phyloP scores from a whole-genome alignment of 2,797 vertebrate genomes.

The Dryobates pubescens region DNA sequence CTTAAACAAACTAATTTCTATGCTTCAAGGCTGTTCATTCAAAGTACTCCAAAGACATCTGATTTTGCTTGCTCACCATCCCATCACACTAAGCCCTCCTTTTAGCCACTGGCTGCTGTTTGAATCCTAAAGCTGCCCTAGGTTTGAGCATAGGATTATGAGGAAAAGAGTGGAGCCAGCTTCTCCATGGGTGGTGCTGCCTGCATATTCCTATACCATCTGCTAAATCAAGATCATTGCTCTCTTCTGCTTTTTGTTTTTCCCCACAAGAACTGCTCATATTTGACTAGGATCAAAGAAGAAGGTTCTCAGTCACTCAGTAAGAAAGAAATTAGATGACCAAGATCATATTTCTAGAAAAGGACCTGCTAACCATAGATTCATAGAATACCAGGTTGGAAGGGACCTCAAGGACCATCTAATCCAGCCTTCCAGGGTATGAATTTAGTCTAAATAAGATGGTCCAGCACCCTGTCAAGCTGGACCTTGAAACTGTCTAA shows the following conservation, averaged over 20 bases:
- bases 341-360: not conserved
- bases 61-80: not conserved
- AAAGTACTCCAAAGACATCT: not conserved
- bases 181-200: fast-evolving
- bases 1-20: not conserved
- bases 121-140: not conserved
- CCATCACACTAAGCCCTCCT: not conserved
- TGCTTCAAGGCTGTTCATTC: not conserved
- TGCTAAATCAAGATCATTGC: not conserved
- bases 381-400: too few species aligned
- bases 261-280: not conserved
- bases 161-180: not conserved
- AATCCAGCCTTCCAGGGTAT: too few species aligned
- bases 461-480: too few species aligned
- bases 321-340: not conserved
- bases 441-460: too few species aligned
- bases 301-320: not conserved
- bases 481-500: too few species aligned
- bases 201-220: not conserved
- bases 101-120: not conserved
- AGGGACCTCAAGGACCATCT: too few species aligned
- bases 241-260: not conserved
- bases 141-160: not conserved
- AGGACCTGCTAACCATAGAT: not conserved
- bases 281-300: not conserved